Evolutionary conservation across 2,888 invertebrate species (phyloP), one percentile per base, ranked within the genome.

Genomic region (Elysia crispata): DNA sequence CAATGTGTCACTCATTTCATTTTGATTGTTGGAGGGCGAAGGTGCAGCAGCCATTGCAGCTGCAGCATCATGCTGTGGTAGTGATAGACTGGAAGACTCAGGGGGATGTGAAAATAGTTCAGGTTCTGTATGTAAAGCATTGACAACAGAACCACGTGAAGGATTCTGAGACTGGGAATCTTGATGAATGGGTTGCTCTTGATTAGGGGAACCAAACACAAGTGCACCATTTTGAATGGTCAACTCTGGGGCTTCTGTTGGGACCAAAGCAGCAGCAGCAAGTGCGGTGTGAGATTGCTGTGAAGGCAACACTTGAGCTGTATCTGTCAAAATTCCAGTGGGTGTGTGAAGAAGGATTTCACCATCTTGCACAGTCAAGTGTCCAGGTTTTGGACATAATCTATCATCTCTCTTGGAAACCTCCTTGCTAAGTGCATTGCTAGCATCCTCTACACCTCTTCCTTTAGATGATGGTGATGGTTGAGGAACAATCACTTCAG

Each of bases 261-360:
- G 41, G 5, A 41, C 41, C 11, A 11, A 6, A 41, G 3, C 41
- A 41, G 41, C 41, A 41, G 41, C 41, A 41, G 5, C 11, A 11
- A 41, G 5, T 3, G 41, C 5, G 41, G 3, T 41, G 41, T 41
- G 41, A 41, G 41, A 3, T 41, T 41, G 41, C 3, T 41, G 41
- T 3, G 41, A 11, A 41, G 41, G 5, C 11, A 41, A 11, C 41
- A 11, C 3, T 41, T 41, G 6, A 23, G 60, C n/a, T n/a, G 25
- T 15, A 6, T 60, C 23, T 23, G 64, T 66, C 28, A 76, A 41
- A 18, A 66, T 49, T 5, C 76, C 76, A 49, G 64, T n/a, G n/a
- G 20, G 15, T n/a, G 77, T 77, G 69, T 77, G 77, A 31, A 77
- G 62, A n/a, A 77, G 8, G 30, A 77, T 77, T 30, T 77, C 67